phyloP scores from a whole-genome alignment of 2,797 vertebrate genomes.

The Tapirus indicus region DNA sequence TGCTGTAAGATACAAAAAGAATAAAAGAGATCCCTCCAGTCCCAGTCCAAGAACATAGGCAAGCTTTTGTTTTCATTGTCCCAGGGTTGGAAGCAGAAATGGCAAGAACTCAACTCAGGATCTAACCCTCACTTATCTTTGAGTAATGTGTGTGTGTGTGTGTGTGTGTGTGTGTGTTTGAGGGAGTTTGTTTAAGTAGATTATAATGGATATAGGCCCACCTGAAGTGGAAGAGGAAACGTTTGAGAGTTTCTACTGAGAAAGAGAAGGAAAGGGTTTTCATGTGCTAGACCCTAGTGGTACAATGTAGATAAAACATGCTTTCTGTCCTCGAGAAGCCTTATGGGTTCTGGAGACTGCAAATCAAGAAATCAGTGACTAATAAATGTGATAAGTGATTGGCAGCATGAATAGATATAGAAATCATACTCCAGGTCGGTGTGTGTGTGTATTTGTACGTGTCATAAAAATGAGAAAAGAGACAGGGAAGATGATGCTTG shows the following conservation, averaged over 20 bases:
- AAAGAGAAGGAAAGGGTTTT: neutral
- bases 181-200: neutral
- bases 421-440: neutral
- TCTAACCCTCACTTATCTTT: neutral
- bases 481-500: neutral
- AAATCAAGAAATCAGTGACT: neutral
- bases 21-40: neutral
- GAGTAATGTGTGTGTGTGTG: neutral
- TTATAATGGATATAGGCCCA: neutral
- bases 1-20: neutral
- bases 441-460: neutral
- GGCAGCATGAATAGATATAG: neutral
- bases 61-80: neutral
- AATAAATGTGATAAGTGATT: neutral
- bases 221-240: neutral
- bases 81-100: neutral
- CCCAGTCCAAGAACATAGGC: neutral
- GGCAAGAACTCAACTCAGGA: neutral
- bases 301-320: neutral
- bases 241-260: neutral
- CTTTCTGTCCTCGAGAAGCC: neutral
- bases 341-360: neutral
- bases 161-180: neutral
- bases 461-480: neutral
- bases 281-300: neutral